Base-by-base conservation (phyloP, 2,888 invertebrate species). In the Temnothorax rugatulus region DNA sequence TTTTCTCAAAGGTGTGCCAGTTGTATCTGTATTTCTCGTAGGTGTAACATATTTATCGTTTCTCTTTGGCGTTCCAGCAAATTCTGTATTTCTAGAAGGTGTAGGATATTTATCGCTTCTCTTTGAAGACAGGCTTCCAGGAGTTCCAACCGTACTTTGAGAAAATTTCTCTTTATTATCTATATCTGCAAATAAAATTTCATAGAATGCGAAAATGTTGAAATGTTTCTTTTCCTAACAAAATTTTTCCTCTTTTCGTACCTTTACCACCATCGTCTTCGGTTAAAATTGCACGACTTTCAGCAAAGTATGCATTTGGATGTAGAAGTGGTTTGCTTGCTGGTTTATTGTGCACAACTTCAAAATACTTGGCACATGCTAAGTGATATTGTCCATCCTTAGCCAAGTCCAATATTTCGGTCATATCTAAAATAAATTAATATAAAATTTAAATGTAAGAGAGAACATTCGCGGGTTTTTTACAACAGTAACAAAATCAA, bases 291-390 rank as follows among this genome's bases (percentile, higher is more conserved):
- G 63, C 75, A 63, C 92, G 91, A 91, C 92, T 92, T 85, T 91
- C 98, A 91, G 97, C 97, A 95, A 98, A 99, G 95, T 97, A 99
- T 89, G 97, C 97, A 95, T 99, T 99, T 0, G 99, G 99, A 95
- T 99, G 99, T 93, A 97, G 97, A 57, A 98, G 97, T 3, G 97
- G 96, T 59, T 96, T 95, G 57, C 96, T 97, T 18, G 96, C 92
- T n/a, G 96, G 95, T 7, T 95, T 95, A 90, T 96, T 96, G 89
- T 98, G 98, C 0, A 96, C 96, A 74, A 96, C 95, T 95, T 98
- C 97, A 95, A 98, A 99, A 94, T 98, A 98, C 93, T 97, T 97
- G 61, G 97, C 97, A 95, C 99, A 99, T 0, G 99, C 99, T 86
- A 99, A 95, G 95, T 98, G 98, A 93, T 96, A 99, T 93, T 99